A percentile compares a stretch with the other conserved stretches of the same genome.
phyloP scores from a whole-genome alignment of 2,113 vertebrate genomes.

The Xenopus tropicalis region UCB_Xtro_10.0 CM004446.2:31542501-31543000 shows the following conservation, averaged over 20 bases:
- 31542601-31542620: too few relatives aligned
- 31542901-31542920: neutral
- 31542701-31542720: constrained; percentile 59
- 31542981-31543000: too few relatives aligned
- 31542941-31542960: neutral
- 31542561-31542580: too few relatives aligned
- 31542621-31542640: too few relatives aligned
- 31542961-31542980: too few relatives aligned
- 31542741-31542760: constrained; percentile 67
- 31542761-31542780: constrained; percentile 51
- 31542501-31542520: constrained; percentile 76
- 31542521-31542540: neutral
- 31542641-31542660: neutral
- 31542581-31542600: too few relatives aligned
- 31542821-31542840: neutral
- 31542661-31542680: neutral
- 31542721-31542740: constrained; percentile 63
- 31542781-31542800: constrained; percentile 34
- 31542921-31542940: neutral
- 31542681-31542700: constrained; percentile 70
- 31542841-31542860: constrained; percentile 6
- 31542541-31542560: too few relatives aligned
- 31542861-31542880: neutral
- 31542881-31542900: neutral
- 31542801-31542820: constrained; percentile 56